Conservation (phyloP, 2,113 vertebrate genomes). For the Lepisosteus osseus region DNA sequence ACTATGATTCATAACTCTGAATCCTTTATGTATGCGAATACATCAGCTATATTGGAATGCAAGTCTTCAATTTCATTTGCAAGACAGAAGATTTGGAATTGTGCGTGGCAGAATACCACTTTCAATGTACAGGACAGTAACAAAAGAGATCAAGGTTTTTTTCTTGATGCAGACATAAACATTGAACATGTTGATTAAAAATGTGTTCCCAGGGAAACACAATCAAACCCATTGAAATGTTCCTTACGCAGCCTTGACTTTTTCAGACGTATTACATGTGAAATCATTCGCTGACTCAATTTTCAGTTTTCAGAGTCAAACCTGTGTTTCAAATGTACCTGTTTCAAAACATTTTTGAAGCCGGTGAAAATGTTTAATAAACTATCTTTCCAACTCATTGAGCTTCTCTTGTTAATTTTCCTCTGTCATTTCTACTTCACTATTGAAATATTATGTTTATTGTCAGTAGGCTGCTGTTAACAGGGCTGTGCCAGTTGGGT, state of each 20-base stretch:
- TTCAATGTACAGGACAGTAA: neutral
- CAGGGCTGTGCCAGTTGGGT: too few relatives aligned
- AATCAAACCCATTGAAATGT: slow-evolving; percentile 14
- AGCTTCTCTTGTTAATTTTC: too few relatives aligned
- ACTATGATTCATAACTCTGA: slow-evolving; percentile 10
- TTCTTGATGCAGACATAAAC: neutral
- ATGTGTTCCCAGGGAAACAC: slow-evolving; percentile 27
- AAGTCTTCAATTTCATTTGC: slow-evolving; percentile 7
- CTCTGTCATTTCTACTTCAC: too few relatives aligned
- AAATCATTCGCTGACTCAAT: neutral
- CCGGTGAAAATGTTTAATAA: too few relatives aligned
- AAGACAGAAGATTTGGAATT: neutral
- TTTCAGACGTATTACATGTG: slow-evolving; percentile 7
- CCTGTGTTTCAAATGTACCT: neutral
- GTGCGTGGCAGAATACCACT: slow-evolving; percentile 1
- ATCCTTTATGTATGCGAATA: neutral
- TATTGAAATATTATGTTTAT: too few relatives aligned
- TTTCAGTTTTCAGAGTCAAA: neutral
- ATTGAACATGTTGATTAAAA: slow-evolving; percentile 18
- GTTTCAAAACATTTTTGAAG: neutral
- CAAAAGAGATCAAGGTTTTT: slow-evolving; percentile 28
- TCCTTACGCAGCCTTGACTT: slow-evolving; percentile 27
- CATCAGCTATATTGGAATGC: neutral
- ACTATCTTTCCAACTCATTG: too few relatives aligned
- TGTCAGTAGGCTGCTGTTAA: too few relatives aligned